Evolutionary conservation across 2,113 vertebrate species (phyloP).

Genomic region (Sturnus vulgaris): DNA sequence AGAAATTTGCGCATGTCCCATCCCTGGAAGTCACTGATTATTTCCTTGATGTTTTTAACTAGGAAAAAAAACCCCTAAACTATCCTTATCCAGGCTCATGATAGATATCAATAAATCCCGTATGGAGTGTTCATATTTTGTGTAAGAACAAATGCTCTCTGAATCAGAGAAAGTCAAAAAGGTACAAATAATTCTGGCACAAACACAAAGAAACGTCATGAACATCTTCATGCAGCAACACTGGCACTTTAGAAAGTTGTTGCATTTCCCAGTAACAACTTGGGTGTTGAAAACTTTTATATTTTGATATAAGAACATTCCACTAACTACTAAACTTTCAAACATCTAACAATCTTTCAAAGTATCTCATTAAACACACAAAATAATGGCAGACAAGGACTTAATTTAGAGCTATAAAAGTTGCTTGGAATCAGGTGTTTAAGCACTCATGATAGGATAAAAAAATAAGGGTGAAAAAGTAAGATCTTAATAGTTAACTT

Average conservation of each 20-base stretch:
- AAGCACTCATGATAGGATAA: neutral
- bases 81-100: neutral
- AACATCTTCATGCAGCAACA: neutral
- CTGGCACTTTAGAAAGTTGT: neutral
- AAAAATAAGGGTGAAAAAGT: neutral
- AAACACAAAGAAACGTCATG: neutral
- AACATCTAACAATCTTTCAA: neutral
- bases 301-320: neutral
- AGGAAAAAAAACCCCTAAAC: fast-evolving
- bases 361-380: neutral
- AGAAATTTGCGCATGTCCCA: neutral
- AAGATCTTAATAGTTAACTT: neutral
- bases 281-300: neutral
- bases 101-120: neutral
- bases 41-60: neutral
- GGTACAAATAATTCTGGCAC: neutral
- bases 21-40: neutral
- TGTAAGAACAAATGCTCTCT: neutral
- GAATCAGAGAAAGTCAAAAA: neutral
- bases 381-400: neutral
- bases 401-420: neutral
- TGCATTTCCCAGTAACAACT: neutral
- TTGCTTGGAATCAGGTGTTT: neutral
- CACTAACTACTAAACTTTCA: neutral
- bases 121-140: fast-evolving